Evolutionary conservation across 1,140 invertebrate species (phyloP).

Genomic region (Plutomurus gul): DNA sequence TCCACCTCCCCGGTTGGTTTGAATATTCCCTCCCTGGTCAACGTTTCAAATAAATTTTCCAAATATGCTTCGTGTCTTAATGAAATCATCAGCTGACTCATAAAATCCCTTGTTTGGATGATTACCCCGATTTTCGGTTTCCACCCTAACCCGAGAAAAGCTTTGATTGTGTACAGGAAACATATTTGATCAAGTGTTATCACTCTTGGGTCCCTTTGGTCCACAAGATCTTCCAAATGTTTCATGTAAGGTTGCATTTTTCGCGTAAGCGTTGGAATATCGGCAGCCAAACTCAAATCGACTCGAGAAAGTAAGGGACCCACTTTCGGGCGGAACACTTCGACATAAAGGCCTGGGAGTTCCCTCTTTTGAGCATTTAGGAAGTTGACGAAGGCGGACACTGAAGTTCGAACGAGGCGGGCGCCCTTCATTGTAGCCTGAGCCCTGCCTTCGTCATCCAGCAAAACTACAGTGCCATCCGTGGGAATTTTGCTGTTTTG

Average conservation of each 20-base stretch:
- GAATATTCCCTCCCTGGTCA: neutral
- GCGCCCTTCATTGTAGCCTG: constrained; percentile 32
- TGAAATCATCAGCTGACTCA: neutral
- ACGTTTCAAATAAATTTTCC: neutral
- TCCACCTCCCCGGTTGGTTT: neutral
- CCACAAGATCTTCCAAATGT: neutral
- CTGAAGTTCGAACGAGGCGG: neutral
- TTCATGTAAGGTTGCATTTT: neutral
- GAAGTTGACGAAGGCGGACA: neutral
- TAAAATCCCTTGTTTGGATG: neutral
- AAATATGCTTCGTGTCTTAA: neutral
- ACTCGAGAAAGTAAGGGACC: neutral
- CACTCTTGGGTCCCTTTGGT: neutral
- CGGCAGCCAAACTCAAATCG: neutral
- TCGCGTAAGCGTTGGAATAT: neutral
- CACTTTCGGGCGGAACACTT: constrained; percentile 18
- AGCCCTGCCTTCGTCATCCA: neutral
- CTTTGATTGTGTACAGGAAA: neutral
- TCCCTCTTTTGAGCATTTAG: neutral
- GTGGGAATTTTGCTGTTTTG: neutral
- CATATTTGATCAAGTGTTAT: neutral
- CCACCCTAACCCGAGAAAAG: neutral
- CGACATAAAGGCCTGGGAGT: constrained; percentile 20
- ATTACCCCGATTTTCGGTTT: neutral
- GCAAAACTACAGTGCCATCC: neutral